Evolutionary conservation across 2,113 vertebrate genomes (phyloP).

Genomic region (Brachyhypopomus occidentalis): DNA sequence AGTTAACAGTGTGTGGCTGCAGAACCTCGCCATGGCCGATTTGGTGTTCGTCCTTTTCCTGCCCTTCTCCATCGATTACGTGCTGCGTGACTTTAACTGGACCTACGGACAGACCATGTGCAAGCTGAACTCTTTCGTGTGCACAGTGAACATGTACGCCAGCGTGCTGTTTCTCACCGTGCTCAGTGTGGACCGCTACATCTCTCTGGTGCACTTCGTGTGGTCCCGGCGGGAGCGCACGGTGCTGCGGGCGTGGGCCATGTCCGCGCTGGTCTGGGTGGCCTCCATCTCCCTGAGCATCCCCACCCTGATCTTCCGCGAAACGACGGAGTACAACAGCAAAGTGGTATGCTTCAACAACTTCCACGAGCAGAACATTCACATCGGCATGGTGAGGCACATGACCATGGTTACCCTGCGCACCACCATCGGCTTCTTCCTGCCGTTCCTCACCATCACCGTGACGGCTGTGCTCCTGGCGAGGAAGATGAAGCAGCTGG

Average conservation of each 20-base stretch:
- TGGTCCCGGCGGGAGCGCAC: constrained; percentile 78
- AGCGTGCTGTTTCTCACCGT: constrained; percentile 92
- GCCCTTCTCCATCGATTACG: constrained; percentile 89
- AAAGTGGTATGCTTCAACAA: constrained; percentile 90
- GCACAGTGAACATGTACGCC: constrained; percentile 92
- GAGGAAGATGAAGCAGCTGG: constrained; percentile 75
- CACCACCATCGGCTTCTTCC: constrained; percentile 83
- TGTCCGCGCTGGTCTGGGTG: constrained; percentile 79
- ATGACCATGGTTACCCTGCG: constrained; percentile 80
- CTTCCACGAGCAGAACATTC: constrained; percentile 75
- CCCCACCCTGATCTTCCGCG: constrained; percentile 84
- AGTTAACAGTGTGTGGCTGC: constrained; percentile 87
- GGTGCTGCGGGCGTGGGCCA: constrained; percentile 66
- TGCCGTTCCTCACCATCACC: constrained; percentile 87
- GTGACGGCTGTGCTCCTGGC: constrained; percentile 85
- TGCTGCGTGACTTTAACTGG: constrained; percentile 90
- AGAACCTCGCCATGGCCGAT: constrained; percentile 92
- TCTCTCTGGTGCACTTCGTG: constrained; percentile 79
- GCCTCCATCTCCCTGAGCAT: constrained; percentile 76
- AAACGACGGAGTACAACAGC: constrained; percentile 70
- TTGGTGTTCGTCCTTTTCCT: constrained; percentile 92
- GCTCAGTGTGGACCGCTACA: constrained; percentile 89
- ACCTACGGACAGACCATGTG: constrained; percentile 85
- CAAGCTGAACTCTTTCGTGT: constrained; percentile 91
- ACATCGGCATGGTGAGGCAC: constrained; percentile 73